Percentiles rank a stretch among this genome's conserved stretches.
phyloP scores from a whole-genome alignment of 2,888 invertebrate species.

The Dolichopus griseipennis region DNA sequence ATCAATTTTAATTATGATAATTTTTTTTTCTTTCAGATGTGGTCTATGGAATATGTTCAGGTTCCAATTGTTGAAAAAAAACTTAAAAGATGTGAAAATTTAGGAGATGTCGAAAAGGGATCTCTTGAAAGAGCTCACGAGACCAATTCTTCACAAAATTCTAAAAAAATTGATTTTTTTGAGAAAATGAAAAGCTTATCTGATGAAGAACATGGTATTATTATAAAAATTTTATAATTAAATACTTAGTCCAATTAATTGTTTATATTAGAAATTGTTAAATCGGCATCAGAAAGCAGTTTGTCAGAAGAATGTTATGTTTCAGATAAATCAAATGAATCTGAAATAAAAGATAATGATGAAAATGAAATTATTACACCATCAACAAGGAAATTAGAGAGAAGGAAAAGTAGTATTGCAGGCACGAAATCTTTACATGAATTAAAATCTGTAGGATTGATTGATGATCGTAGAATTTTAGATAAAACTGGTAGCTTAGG shows the following conservation, averaged over 20 bases:
- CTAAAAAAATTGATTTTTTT: slow-evolving; percentile 49
- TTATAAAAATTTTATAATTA: neutral
- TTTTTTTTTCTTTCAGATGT: slow-evolving; percentile 61
- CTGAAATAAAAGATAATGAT: slow-evolving; percentile 42
- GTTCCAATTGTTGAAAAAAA: slow-evolving; percentile 50
- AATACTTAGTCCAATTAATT: neutral
- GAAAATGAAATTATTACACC: slow-evolving; percentile 12
- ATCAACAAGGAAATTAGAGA: slow-evolving; percentile 23
- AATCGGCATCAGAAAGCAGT: slow-evolving; percentile 84
- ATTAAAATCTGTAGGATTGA: slow-evolving; percentile 42
- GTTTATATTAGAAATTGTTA: slow-evolving; percentile 48
- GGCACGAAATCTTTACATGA: slow-evolving; percentile 42
- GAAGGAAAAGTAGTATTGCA: slow-evolving; percentile 38
- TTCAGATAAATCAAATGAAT: slow-evolving; percentile 61
- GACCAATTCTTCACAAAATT: slow-evolving; percentile 20
- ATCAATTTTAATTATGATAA: neutral
- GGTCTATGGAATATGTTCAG: slow-evolving; percentile 91
- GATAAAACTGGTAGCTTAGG: slow-evolving; percentile 17
- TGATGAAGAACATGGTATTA: slow-evolving; percentile 52
- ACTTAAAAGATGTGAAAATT: slow-evolving; percentile 41
- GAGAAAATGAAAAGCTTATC: slow-evolving; percentile 71
- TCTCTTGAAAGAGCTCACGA: slow-evolving; percentile 27
- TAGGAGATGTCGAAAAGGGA: slow-evolving; percentile 46
- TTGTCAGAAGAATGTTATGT: slow-evolving; percentile 68
- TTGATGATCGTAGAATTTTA: slow-evolving; percentile 28